Evolutionary conservation across 1,140 invertebrate genomes (phyloP).

Genomic region (Polypedilum vanderplanki): DNA sequence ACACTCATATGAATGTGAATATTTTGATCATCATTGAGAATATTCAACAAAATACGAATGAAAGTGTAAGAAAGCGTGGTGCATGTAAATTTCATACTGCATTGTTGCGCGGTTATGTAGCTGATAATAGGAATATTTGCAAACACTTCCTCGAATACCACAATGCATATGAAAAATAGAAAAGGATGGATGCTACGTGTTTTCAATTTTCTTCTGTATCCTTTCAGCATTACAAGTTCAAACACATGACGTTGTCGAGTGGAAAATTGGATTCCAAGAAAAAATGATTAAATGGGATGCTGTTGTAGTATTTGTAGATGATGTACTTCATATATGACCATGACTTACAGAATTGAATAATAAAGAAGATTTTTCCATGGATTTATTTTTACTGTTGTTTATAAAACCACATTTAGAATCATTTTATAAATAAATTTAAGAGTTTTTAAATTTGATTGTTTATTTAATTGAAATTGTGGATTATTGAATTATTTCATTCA

Average conservation of each 20-base stretch:
- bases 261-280: slow-evolving; percentile 4
- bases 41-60: not conserved
- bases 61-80: not conserved
- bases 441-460: too few relatives aligned
- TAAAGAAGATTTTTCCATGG: not conserved
- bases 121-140: slow-evolving; percentile 18
- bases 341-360: not conserved
- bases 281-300: not conserved
- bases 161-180: not conserved
- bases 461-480: too few relatives aligned
- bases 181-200: not conserved
- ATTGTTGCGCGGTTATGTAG: not conserved
- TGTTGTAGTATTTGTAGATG: not conserved
- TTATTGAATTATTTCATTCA: too few relatives aligned
- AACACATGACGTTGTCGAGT: slow-evolving; percentile 10
- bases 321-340: not conserved
- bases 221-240: slow-evolving; percentile 1
- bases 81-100: not conserved
- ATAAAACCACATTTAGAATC: too few relatives aligned
- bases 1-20: too few relatives aligned
- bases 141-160: not conserved
- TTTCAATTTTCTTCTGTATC: slow-evolving; percentile 15
- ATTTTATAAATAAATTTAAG: not conserved
- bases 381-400: not conserved
- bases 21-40: not conserved